These are phyloP conservation scores for Meiosimyza decipiens DNA, from an alignment of 2,888 invertebrate species.

Conservation along the genomic window DNA sequence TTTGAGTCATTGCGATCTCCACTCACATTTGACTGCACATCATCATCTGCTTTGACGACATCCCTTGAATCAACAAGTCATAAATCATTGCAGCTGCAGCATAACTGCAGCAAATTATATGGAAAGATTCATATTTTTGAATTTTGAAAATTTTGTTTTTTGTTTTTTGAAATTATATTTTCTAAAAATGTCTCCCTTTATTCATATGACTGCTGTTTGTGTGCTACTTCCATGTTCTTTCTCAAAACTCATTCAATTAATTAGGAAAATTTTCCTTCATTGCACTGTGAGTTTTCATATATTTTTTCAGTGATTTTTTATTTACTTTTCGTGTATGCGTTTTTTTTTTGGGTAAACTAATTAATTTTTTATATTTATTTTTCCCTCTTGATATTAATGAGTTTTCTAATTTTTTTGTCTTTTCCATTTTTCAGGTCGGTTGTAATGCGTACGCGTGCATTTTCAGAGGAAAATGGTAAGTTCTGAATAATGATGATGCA, in stretches of 20 bases:
- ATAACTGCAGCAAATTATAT: background rate
- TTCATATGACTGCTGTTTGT: background rate
- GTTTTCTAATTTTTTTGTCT: constrained; percentile 38
- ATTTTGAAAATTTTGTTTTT: too few relatives aligned
- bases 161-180: constrained; percentile 12
- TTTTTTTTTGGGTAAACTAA: background rate
- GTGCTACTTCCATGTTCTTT: background rate
- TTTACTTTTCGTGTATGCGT: background rate
- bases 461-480: constrained; percentile 66
- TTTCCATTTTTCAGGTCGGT: constrained; percentile 60
- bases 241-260: constrained; percentile 8
- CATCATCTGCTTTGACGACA: constrained; percentile 7
- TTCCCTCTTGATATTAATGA: constrained; percentile 1
- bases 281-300: background rate
- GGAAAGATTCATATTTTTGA: constrained; percentile 11
- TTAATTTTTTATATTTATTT: constrained; percentile 20
- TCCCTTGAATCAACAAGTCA: constrained; percentile 17
- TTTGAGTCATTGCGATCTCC: constrained; percentile 1
- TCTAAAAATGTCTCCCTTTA: constrained; percentile 3
- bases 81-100: constrained; percentile 32
- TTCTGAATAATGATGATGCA: constrained; percentile 40
- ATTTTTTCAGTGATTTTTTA: background rate
- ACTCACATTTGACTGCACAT: constrained; percentile 9
- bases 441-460: constrained; percentile 64
- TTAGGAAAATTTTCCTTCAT: constrained; percentile 3